phyloP scores from a whole-genome alignment of 2,113 vertebrate species.

The Chamaea fasciata region DNA sequence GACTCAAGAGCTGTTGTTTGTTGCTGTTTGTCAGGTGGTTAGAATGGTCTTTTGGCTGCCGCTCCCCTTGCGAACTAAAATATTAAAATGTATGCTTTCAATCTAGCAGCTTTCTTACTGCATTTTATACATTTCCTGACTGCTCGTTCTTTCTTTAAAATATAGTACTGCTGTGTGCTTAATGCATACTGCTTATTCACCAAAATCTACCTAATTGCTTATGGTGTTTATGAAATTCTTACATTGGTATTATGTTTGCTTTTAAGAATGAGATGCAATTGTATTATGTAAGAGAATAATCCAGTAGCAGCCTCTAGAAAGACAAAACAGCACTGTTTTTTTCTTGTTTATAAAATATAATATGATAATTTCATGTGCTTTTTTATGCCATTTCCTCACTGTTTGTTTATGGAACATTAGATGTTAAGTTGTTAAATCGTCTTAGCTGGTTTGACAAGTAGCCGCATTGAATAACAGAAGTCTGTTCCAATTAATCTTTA shows the following conservation, averaged over 20 bases:
- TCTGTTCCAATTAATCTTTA: background rate
- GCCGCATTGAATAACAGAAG: background rate
- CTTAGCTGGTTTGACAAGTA: background rate
- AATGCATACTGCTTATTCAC: background rate
- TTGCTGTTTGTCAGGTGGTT: conserved; percentile 52
- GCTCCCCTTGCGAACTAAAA: background rate
- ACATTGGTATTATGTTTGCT: background rate
- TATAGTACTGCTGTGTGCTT: background rate
- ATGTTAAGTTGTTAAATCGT: background rate
- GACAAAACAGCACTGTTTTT: background rate
- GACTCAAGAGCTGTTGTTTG: conserved; percentile 44
- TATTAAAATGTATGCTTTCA: conserved; percentile 49
- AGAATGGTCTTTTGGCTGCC: conserved; percentile 49
- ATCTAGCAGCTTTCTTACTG: background rate
- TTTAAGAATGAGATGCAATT: background rate
- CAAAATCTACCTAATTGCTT: background rate
- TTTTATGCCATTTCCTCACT: background rate
- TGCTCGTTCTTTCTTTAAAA: background rate
- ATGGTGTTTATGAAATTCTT: background rate
- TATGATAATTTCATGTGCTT: background rate
- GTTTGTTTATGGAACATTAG: background rate
- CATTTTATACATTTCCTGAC: background rate
- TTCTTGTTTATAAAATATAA: background rate
- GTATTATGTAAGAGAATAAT: background rate
- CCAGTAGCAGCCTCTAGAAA: background rate